Conservation (phyloP, 2,888 invertebrate genomes). For the Eutolmus rufibarbis region DNA sequence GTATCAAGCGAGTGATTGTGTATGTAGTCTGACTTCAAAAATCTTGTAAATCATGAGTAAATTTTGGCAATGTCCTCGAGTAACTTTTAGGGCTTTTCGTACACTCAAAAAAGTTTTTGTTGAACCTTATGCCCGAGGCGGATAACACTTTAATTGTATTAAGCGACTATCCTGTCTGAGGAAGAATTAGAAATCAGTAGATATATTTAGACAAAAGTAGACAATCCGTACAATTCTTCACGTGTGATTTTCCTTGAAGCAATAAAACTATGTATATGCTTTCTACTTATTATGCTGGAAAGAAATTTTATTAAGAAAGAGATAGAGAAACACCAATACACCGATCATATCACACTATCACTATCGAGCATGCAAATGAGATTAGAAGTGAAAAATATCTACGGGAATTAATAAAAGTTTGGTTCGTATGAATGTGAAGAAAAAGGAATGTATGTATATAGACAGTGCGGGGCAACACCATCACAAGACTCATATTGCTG, state of each 20-base stretch:
- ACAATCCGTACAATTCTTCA: not conserved
- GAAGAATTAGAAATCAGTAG: not conserved
- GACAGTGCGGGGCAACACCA: not conserved
- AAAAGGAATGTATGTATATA: not conserved
- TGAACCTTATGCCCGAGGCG: not conserved
- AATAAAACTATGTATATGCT: not conserved
- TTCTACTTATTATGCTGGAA: constrained; percentile 5
- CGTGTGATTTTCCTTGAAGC: not conserved
- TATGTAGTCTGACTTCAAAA: not conserved
- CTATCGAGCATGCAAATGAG: constrained; percentile 7
- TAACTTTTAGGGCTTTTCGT: not conserved
- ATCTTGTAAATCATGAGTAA: not conserved
- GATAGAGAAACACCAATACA: not conserved
- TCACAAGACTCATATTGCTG: constrained; percentile 32
- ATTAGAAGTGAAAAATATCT: not conserved
- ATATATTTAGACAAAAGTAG: not conserved
- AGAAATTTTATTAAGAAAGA: not conserved
- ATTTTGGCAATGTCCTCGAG: not conserved
- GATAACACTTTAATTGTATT: not conserved
- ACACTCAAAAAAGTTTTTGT: not conserved
- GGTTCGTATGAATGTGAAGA: not conserved
- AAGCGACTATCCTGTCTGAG: not conserved
- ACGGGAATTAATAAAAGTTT: not conserved
- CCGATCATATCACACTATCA: not conserved
- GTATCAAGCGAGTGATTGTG: not conserved